A percentile compares a stretch with the other conserved stretches of the same genome.
Evolutionary conservation across 2,888 invertebrate species (phyloP).

Genomic region (Epiblema foenella): DNA sequence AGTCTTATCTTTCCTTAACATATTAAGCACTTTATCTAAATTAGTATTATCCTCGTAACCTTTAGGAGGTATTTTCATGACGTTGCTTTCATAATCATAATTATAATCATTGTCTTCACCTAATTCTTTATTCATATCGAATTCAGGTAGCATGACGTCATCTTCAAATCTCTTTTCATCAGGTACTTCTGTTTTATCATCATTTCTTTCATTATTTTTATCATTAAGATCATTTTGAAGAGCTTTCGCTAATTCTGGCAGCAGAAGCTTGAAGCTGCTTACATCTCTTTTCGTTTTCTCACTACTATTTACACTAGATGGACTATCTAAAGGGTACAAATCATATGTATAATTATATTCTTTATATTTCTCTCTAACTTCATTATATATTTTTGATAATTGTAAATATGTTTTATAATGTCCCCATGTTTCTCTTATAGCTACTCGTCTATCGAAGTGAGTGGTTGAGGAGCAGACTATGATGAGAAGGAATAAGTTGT

Average conservation of each 20-base stretch:
- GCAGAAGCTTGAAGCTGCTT: slow-evolving; percentile 62
- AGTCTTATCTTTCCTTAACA: slow-evolving; percentile 60
- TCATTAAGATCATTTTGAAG: slow-evolving; percentile 61
- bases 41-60: slow-evolving; percentile 67
- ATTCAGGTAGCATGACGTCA: slow-evolving; percentile 68
- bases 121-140: slow-evolving; percentile 76
- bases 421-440: slow-evolving; percentile 91
- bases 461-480: slow-evolving; percentile 90
- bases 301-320: slow-evolving; percentile 50
- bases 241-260: slow-evolving; percentile 73
- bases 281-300: slow-evolving; percentile 62
- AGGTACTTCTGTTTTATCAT: slow-evolving; percentile 60
- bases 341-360: slow-evolving; percentile 73
- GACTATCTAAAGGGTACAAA: slow-evolving; percentile 53
- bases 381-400: slow-evolving; percentile 61
- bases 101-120: slow-evolving; percentile 61
- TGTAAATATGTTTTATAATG: slow-evolving; percentile 71
- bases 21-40: slow-evolving; percentile 62
- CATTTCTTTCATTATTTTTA: slow-evolving; percentile 13
- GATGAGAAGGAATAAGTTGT: slow-evolving; percentile 87
- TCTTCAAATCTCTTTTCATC: slow-evolving; percentile 69
- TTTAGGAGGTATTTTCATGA: slow-evolving; percentile 79
- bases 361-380: slow-evolving; percentile 65
- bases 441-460: slow-evolving; percentile 87
- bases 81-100: slow-evolving; percentile 71